Conservation (phyloP, 2,888 invertebrate species). For the Chrysomela aeneicollis region DNA sequence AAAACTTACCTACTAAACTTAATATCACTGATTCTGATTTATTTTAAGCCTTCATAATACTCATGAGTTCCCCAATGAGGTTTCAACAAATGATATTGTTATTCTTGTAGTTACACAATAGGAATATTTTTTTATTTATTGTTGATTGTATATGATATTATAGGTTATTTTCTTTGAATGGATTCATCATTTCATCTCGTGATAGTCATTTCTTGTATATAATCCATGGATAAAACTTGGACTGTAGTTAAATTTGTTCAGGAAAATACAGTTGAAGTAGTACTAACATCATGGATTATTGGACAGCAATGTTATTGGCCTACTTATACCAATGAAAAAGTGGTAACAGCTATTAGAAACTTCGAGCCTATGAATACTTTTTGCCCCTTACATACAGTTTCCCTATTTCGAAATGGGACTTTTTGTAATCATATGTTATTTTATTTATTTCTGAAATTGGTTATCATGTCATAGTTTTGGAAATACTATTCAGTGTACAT, state of each 20-base stretch:
- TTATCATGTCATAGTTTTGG: too few relatives aligned
- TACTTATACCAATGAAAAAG: conserved; percentile 9
- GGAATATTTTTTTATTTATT: too few relatives aligned
- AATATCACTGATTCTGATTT: too few relatives aligned
- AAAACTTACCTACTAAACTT: too few relatives aligned
- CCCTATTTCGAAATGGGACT: background rate
- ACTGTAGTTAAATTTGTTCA: conserved; percentile 14
- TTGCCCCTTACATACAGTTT: background rate
- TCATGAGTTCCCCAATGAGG: too few relatives aligned
- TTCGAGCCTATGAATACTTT: background rate
- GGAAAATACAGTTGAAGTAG: conserved; percentile 7
- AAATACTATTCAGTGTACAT: too few relatives aligned
- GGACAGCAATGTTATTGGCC: conserved; percentile 9
- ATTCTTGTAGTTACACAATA: too few relatives aligned
- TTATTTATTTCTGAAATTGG: too few relatives aligned
- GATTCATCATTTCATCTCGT: background rate
- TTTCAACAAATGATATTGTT: too few relatives aligned
- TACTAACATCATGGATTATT: conserved; percentile 10
- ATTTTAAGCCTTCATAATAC: too few relatives aligned
- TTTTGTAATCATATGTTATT: too few relatives aligned
- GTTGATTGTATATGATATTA: too few relatives aligned
- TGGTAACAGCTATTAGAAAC: conserved; percentile 11
- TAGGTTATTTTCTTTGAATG: background rate
- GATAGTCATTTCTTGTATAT: background rate
- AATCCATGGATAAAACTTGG: conserved; percentile 4